phyloP scores from a whole-genome alignment of 53 echinoderm and acorn worm species.

The Zoroaster sp. region DNA sequence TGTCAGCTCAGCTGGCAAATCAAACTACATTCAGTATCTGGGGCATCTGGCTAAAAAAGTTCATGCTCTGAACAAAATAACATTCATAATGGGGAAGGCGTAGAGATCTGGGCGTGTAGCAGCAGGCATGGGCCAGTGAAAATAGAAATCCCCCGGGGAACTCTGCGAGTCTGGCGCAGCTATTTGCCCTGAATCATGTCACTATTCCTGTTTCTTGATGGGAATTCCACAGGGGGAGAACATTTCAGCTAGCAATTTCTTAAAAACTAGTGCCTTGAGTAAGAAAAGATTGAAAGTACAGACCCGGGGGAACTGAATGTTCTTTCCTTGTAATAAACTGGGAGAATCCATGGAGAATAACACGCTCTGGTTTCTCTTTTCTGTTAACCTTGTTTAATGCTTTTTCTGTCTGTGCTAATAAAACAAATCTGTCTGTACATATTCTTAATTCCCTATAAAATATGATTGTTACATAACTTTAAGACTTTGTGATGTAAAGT shows the following conservation, averaged over 20 bases:
- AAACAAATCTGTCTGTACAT: no score
- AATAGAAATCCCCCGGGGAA: slow-evolving; percentile 21
- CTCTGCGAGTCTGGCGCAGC: slow-evolving; percentile 36
- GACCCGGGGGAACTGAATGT: neutral
- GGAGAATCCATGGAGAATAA: neutral
- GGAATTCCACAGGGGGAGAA: slow-evolving; percentile 14
- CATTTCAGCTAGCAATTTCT: slow-evolving; percentile 1
- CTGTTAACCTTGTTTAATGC: neutral
- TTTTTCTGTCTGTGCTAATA: no score
- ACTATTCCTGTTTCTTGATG: slow-evolving; percentile 48
- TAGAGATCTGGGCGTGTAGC: neutral
- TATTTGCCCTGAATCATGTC: slow-evolving; percentile 31
- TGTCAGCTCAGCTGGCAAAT: neutral
- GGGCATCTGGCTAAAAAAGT: neutral
- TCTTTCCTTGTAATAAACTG: no score
- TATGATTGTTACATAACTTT: no score
- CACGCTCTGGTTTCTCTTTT: neutral
- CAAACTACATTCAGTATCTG: neutral
- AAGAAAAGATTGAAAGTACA: neutral
- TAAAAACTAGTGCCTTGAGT: neutral
- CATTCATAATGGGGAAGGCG: neutral
- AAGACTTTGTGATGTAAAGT: no score
- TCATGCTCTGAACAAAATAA: neutral
- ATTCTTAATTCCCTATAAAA: no score
- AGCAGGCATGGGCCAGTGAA: slow-evolving; percentile 25